Base-by-base conservation (phyloP, 1,140 invertebrate genomes). In the Lepidurus arcticus region DNA sequence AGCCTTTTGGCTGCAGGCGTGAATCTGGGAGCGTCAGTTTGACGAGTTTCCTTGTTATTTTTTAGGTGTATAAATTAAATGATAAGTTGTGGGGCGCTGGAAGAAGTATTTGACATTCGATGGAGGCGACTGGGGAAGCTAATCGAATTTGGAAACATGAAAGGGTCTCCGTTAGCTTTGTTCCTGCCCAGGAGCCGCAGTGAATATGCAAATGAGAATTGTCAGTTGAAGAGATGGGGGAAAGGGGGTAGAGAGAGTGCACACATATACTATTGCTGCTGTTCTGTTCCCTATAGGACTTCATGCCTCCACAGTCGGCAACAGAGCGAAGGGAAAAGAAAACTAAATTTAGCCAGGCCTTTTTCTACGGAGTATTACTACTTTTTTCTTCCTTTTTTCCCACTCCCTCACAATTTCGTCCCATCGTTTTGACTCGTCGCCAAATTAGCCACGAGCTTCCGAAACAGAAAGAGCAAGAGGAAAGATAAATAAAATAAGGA, bases 91-190 rank as follows among this genome's bases (percentile, higher is more conserved):
- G 34, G 53, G 53, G 21, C 16, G 53, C n/a, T 65, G 53, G 53
- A 34, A 34, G 53, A 65, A 9, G 16, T 21, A 65, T 65, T 65
- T 65, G 53, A 65, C 53, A 65, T 65, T 65, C 53, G 21, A 65
- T 65, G 13, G 53, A 65, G n/a, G 53, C 0, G 53, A 65, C 53
- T 21, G 21, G 53, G 53, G 53, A 65, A 21, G 53, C 53, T 65
- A 65, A 65, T 65, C 53, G 53, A 65, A 65, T 65, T 21, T 65
- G 53, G 53, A 65, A 65, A 65, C 53, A 65, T 65, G 53, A 65
- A 65, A 65, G 53, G 53, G 53, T 65, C 53, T 65, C 53, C 53
- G 53, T 65, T 65, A 65, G 53, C 53, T 65, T 65, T 65, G 53
- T 65, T 65, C 53, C 53, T 65, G 53, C 13, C n/a, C 53, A 7